Conservation (phyloP, 1,140 invertebrate species). For the Drosophila leontia region DNA sequence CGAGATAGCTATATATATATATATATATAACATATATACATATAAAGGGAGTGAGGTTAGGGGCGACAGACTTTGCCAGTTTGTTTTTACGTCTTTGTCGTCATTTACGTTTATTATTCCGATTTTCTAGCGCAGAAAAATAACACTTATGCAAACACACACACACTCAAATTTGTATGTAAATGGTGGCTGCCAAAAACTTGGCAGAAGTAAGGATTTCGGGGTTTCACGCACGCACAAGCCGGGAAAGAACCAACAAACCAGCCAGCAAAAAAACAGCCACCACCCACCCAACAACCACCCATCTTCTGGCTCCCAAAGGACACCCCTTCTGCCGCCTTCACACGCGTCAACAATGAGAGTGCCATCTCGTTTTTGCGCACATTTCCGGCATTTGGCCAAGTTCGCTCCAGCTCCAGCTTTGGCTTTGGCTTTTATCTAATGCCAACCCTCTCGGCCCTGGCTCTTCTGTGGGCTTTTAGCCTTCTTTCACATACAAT, state of each 20-base stretch:
- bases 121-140: constrained; percentile 84
- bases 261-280: neutral
- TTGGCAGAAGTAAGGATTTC: constrained; percentile 17
- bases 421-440: constrained; percentile 17
- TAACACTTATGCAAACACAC: constrained; percentile 70
- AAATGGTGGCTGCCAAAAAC: constrained; percentile 37
- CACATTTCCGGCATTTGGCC: constrained; percentile 73
- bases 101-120: constrained; percentile 80
- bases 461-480: constrained; percentile 60
- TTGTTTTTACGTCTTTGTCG: constrained; percentile 76
- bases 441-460: constrained; percentile 12
- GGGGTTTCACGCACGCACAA: constrained; percentile 38
- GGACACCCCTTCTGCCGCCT: constrained; percentile 1
- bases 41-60: neutral
- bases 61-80: constrained; percentile 45
- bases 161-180: constrained; percentile 22
- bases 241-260: neutral
- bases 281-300: neutral
- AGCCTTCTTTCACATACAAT: constrained; percentile 83
- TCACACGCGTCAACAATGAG: constrained; percentile 45
- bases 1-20: neutral
- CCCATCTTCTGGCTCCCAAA: neutral
- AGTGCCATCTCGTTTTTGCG: constrained; percentile 79
- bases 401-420: constrained; percentile 21
- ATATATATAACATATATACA: neutral